Percentiles rank a stretch among this genome's conserved stretches.
Evolutionary conservation across 2,113 vertebrate genomes (phyloP).

Genomic region (Nothocercus julius): DNA sequence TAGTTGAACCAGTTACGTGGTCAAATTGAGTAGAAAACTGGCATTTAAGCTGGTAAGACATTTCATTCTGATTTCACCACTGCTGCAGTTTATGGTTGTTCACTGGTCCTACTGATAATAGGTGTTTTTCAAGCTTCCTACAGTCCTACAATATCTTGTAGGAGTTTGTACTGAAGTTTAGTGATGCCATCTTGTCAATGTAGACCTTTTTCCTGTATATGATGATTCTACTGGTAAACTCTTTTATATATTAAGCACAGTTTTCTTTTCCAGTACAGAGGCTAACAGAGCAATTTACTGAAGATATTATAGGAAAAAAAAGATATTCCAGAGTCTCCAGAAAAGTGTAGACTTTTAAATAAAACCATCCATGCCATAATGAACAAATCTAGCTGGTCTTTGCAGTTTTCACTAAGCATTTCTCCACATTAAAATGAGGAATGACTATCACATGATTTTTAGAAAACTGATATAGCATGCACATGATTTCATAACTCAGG

Average conservation of each 20-base stretch:
- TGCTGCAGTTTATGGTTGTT: not conserved
- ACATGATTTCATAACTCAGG: not conserved
- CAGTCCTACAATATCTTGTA: not conserved
- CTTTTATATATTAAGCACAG: not conserved
- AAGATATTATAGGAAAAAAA: not conserved
- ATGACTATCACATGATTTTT: not conserved
- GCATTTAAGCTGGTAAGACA: not conserved
- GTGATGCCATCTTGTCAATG: not conserved
- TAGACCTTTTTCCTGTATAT: not conserved
- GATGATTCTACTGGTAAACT: not conserved
- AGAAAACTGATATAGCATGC: not conserved
- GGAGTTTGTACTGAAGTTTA: conserved; percentile 21
- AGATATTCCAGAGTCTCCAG: not conserved
- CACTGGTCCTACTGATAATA: not conserved
- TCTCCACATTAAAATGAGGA: not conserved
- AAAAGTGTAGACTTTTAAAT: not conserved
- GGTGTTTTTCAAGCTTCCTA: not conserved
- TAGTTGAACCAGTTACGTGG: not conserved
- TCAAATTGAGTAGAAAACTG: not conserved
- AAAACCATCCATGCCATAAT: not conserved
- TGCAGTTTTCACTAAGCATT: not conserved
- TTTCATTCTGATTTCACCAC: not conserved
- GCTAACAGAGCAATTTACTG: not conserved
- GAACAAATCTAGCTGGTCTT: not conserved
- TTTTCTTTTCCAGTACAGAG: not conserved